A percentile compares a stretch with the other conserved stretches of the same genome.
Conservation (phyloP, 2,797 vertebrate species). For the Halcyon chelicuti region DNA sequence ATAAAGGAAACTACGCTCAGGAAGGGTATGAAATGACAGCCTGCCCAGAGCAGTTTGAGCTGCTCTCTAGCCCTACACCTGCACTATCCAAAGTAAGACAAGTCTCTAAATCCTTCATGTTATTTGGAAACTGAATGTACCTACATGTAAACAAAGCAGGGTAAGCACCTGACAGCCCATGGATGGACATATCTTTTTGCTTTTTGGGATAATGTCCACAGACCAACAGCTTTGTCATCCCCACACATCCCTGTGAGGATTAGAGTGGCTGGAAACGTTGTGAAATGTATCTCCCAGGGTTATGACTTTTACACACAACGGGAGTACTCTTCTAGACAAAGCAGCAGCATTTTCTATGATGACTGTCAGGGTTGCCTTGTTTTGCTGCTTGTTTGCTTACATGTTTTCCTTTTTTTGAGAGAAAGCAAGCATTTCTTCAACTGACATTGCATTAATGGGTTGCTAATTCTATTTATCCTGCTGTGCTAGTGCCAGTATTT, state of each 20-base stretch:
- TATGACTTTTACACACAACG: background rate
- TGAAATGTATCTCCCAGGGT: background rate
- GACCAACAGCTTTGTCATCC: background rate
- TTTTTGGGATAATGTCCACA: background rate
- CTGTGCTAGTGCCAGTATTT: background rate
- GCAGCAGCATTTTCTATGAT: background rate
- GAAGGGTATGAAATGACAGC: background rate
- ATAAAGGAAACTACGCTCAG: background rate
- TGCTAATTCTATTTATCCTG: constrained; percentile 18
- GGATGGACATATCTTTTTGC: background rate
- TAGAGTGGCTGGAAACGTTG: background rate
- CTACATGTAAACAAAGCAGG: fast-evolving
- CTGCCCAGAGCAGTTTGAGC: background rate
- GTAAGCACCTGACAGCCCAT: background rate
- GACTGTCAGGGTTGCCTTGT: background rate
- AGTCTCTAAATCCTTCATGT: background rate
- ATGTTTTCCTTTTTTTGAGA: background rate
- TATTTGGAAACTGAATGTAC: background rate
- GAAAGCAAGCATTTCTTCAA: constrained; percentile 5
- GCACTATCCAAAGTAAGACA: background rate
- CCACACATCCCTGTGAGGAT: background rate
- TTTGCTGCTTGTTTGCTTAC: constrained; percentile 13
- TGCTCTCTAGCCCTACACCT: background rate
- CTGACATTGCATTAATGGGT: constrained; percentile 19
- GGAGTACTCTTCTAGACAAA: background rate